phyloP scores from a whole-genome alignment of 2,113 vertebrate genomes.

The Acrocephalus kingi region DNA sequence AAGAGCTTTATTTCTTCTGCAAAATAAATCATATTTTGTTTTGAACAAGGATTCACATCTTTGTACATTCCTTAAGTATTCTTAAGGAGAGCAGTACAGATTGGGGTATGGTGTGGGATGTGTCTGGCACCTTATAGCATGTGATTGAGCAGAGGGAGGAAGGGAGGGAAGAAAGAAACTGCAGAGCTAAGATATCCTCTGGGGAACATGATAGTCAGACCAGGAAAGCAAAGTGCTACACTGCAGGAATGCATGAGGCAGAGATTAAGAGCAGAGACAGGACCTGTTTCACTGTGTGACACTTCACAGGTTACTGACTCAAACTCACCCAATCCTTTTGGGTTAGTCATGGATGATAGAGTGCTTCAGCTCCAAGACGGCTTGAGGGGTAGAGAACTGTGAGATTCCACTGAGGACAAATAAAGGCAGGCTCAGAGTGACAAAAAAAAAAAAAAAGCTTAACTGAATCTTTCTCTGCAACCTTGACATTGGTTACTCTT shows the following conservation, averaged over 20 bases:
- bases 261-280: background rate
- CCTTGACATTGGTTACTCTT: background rate
- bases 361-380: background rate
- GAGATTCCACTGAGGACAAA: background rate
- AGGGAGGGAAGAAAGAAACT: background rate
- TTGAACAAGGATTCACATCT: background rate
- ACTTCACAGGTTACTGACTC: background rate
- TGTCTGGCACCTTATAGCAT: slow-evolving; percentile 53
- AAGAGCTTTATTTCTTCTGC: background rate
- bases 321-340: background rate
- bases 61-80: background rate
- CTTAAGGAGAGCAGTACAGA: slow-evolving; percentile 26
- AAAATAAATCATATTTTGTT: background rate
- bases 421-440: background rate
- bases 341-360: background rate
- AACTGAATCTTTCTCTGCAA: background rate
- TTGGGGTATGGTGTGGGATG: slow-evolving; percentile 30
- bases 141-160: slow-evolving; percentile 8
- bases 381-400: background rate
- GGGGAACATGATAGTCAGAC: background rate
- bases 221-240: background rate
- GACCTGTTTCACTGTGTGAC: background rate
- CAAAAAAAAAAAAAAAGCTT: background rate
- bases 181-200: background rate
- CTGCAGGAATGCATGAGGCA: background rate